A percentile compares a stretch with the other conserved stretches of the same genome.
Conservation (phyloP, 2,888 invertebrate genomes). For the Erpobdella octoculata region DNA sequence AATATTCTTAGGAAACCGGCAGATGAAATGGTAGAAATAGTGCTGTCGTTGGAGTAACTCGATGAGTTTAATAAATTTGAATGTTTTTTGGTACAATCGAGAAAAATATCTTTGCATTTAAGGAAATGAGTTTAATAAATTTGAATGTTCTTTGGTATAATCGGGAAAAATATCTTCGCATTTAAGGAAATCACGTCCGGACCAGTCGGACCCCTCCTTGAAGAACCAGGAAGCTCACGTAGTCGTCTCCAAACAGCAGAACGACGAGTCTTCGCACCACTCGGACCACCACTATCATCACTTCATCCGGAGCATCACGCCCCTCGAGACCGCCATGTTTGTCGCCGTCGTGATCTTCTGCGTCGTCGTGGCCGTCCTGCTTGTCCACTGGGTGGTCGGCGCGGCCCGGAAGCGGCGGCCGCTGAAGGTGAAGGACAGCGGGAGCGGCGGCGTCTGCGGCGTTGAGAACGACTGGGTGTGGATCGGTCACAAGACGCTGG, state of each 20-base stretch:
- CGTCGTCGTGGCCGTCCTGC: constrained; percentile 79
- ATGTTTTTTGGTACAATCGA: too few species aligned
- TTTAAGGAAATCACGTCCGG: neutral
- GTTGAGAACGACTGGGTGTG: constrained; percentile 62
- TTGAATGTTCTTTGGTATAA: too few species aligned
- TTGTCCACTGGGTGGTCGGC: constrained; percentile 90
- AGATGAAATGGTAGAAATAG: too few species aligned
- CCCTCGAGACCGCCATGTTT: constrained; percentile 90
- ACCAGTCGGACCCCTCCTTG: neutral
- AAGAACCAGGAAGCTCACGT: neutral
- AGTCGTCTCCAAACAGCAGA: neutral
- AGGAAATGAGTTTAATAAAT: too few species aligned
- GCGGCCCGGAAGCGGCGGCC: constrained; percentile 58
- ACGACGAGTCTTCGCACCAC: neutral
- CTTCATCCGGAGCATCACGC: constrained; percentile 55
- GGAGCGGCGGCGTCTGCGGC: constrained; percentile 35
- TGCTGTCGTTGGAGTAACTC: too few species aligned
- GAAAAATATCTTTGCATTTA: too few species aligned
- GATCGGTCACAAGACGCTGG: constrained; percentile 73
- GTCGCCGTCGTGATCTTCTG: constrained; percentile 86
- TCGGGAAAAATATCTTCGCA: too few species aligned
- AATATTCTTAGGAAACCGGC: too few species aligned
- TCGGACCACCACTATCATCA: constrained; percentile 7
- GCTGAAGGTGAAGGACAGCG: constrained; percentile 33
- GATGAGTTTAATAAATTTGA: too few species aligned